Percentiles rank a stretch among this genome's conserved stretches.
Evolutionary conservation across 35 echinoderm and acorn worm species (phyloP).

Genomic region (Chiridota heheva): DNA sequence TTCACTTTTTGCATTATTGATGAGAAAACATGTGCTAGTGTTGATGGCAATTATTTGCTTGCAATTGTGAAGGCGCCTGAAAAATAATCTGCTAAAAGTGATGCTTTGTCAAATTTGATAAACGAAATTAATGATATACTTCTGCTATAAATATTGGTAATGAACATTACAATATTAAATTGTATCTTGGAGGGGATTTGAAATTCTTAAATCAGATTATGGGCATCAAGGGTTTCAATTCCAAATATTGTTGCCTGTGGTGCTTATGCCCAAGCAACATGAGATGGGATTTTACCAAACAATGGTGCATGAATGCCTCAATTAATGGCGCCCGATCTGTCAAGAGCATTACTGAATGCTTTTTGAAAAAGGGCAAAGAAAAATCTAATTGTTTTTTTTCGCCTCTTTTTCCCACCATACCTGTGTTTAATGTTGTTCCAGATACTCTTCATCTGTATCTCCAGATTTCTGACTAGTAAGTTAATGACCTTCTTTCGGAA

Average conservation of each 20-base stretch:
- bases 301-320: neutral
- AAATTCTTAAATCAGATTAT: conserved; percentile 17
- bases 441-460: conserved; percentile 5
- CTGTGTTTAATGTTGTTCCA: neutral
- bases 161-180: neutral
- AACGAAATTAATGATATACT: neutral
- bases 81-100: neutral
- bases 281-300: neutral
- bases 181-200: conserved; percentile 2
- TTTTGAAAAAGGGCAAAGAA: neutral
- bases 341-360: neutral
- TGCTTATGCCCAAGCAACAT: conserved; percentile 3
- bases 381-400: conserved; percentile 3
- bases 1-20: too few relatives aligned
- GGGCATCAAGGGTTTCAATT: conserved; percentile 3
- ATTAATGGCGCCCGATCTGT: neutral
- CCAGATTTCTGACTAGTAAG: neutral
- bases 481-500: neutral
- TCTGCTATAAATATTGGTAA: neutral
- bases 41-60: neutral
- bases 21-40: neutral
- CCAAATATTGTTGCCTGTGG: conserved; percentile 7
- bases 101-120: neutral
- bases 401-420: neutral
- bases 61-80: conserved; percentile 17